Evolutionary conservation across 2,888 invertebrate species (phyloP).

Genomic region (Doris montereyensis): DNA sequence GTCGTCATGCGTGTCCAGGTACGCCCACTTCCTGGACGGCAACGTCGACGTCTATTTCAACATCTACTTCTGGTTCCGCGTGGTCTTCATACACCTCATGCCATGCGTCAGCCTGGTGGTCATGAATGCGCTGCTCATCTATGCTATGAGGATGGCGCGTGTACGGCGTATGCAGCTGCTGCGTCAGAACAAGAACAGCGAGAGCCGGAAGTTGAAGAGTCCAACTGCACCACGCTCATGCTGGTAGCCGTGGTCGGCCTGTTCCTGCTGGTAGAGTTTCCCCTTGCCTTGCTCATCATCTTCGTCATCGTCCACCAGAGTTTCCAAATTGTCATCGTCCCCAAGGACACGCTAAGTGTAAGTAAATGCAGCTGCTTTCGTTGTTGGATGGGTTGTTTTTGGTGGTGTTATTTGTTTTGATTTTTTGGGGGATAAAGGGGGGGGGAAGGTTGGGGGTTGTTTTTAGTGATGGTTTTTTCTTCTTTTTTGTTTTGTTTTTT

Average conservation of each 20-base stretch:
- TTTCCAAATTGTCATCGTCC: slow-evolving; percentile 51
- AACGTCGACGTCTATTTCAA: slow-evolving; percentile 83
- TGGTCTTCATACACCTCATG: slow-evolving; percentile 90
- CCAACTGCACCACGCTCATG: slow-evolving; percentile 73
- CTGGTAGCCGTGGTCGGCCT: slow-evolving; percentile 74
- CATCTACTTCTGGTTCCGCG: slow-evolving; percentile 83
- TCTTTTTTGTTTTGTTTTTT: too few relatives aligned
- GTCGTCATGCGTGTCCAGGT: slow-evolving; percentile 51
- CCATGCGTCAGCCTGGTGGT: slow-evolving; percentile 92
- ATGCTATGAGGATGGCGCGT: slow-evolving; percentile 88
- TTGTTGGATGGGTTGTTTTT: too few relatives aligned
- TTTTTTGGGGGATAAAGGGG: too few relatives aligned
- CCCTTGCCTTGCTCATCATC: slow-evolving; percentile 74
- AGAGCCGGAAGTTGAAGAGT: slow-evolving; percentile 69
- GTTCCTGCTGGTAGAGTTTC: slow-evolving; percentile 75
- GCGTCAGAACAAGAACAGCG: slow-evolving; percentile 79
- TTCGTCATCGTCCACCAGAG: slow-evolving; percentile 82
- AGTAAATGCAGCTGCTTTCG: background rate
- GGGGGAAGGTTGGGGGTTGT: too few relatives aligned
- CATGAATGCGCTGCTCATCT: slow-evolving; percentile 88
- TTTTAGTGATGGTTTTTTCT: too few relatives aligned
- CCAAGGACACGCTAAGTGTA: slow-evolving; percentile 17
- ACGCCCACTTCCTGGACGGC: slow-evolving; percentile 50
- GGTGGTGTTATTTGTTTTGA: too few relatives aligned
- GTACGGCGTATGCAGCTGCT: slow-evolving; percentile 84